Conservation (phyloP, 2,888 invertebrate genomes). For the Pachymerium ferrugineum region DNA sequence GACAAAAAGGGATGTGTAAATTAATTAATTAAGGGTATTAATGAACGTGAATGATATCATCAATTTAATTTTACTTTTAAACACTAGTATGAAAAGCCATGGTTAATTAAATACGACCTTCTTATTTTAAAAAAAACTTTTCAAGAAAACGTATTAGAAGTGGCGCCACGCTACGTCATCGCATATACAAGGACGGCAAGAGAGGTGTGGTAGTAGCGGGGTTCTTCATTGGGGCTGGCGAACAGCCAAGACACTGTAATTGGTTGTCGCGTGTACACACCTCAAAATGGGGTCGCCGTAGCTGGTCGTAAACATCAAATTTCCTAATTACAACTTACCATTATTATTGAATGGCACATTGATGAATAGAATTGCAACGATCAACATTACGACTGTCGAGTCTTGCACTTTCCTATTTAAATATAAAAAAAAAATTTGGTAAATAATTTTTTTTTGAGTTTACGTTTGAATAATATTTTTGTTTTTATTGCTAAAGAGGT, state of each 20-base stretch:
- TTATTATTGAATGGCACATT: background rate
- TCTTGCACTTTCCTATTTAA: slow-evolving; percentile 44
- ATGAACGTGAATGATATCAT: background rate
- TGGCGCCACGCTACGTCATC: background rate
- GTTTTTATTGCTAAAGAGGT: too few species aligned
- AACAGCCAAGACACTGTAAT: background rate
- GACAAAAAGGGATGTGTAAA: background rate
- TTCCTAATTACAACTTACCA: background rate
- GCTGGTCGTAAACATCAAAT: background rate
- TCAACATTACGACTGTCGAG: slow-evolving; percentile 50
- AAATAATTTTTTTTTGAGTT: background rate
- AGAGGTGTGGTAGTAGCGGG: background rate
- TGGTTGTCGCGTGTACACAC: background rate
- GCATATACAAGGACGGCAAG: background rate
- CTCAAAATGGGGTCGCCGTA: background rate
- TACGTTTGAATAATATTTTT: background rate
- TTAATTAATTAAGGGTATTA: background rate
- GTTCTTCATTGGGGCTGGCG: background rate
- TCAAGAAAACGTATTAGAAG: background rate
- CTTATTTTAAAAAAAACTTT: background rate
- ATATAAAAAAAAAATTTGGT: background rate
- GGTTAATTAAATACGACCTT: background rate
- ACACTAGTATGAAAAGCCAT: background rate
- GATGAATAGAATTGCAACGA: slow-evolving; percentile 47
- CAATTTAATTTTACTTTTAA: background rate